Base-by-base conservation (phyloP, 2,797 vertebrate species). In the Labroides dimidiatus region DNA sequence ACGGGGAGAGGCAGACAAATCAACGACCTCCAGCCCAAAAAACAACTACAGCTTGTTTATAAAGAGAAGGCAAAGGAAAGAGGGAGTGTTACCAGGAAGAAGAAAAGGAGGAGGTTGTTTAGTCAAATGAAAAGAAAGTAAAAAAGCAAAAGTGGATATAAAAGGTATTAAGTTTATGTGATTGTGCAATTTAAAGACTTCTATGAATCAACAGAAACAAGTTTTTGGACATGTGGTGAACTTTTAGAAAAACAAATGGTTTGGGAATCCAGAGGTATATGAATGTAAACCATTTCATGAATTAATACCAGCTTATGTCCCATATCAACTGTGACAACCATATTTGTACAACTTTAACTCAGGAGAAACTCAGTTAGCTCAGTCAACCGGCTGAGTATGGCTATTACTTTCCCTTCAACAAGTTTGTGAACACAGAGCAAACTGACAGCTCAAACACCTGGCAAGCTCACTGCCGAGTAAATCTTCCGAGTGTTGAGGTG, bases 1-100 rank as follows among this genome's bases (percentile, higher is more conserved):
- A 94, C 75, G 71, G 82, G 82, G 88, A 95, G 94, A 93, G 91
- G 94, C 93, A 96, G 94, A 96, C 94, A 95, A 97, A 97, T 95
- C 95, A 93, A 95, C 95, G 93, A 96, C 96, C 94, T 96, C 95
- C 93, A 96, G 94, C 92, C 93, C 77, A 71, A 79, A 48, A 87
- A 92, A 84, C 82, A 87, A 74, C 84, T 74, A 79, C 69, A 76
- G 86, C 90, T 86, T 91, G 87, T 94, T 95, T 93, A 93, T 85
- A 89, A 83, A 93, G 87, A 84, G 82, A 52, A 50, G 47, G 19
- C 45, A 52, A 56, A 53, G 63, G 77, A 78, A 69, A 56, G 47
- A 65, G 71, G 50, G 57, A 44, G 65, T 10, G 1, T 27, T 48
- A 72, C 20, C 16, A 23, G 11, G 37, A 20, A 53, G 67, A 55